Conservation (phyloP, 2,113 vertebrate species). For the Ursus arctos region DNA sequence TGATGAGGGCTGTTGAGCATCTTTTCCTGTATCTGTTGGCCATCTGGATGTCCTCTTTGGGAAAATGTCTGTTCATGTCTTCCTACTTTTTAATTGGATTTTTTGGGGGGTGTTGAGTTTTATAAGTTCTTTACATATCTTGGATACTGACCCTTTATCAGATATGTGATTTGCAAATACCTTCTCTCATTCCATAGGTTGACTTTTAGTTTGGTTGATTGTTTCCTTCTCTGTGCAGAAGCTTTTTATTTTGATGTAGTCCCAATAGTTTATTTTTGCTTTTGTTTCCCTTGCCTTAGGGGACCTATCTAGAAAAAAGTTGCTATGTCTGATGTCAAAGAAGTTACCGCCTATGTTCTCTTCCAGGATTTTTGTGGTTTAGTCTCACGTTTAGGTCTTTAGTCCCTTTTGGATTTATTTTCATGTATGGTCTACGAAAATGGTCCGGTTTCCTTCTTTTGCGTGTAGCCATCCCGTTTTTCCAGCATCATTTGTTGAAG, state of each 20-base stretch:
- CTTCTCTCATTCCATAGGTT: not conserved
- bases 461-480: not conserved
- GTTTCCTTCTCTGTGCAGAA: not conserved
- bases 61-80: not conserved
- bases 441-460: not conserved
- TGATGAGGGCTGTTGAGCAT: not conserved
- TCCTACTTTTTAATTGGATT: not conserved
- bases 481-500: not conserved
- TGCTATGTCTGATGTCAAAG: not conserved
- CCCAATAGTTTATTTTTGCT: not conserved
- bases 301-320: not conserved
- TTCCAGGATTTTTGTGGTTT: not conserved
- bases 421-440: not conserved
- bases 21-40: not conserved
- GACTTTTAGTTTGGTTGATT: not conserved
- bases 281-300: not conserved
- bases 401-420: not conserved
- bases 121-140: not conserved
- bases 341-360: not conserved
- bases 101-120: not conserved
- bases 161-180: not conserved
- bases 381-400: not conserved
- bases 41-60: not conserved
- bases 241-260: not conserved
- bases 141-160: not conserved